Conservation (phyloP, 2,888 invertebrate genomes). For the Polyommatus iphigenia region DNA sequence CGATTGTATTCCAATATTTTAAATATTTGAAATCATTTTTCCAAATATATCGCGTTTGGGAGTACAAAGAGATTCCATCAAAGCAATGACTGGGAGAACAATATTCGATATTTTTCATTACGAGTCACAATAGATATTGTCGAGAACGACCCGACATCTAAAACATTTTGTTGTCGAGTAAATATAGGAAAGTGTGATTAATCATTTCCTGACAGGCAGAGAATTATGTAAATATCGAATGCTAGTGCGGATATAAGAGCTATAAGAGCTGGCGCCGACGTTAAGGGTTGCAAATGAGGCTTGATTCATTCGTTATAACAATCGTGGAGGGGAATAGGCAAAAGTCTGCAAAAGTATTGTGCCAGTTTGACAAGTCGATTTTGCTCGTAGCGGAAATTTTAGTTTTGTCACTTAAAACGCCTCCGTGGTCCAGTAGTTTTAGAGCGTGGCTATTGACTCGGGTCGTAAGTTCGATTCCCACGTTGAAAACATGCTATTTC, state of each 20-base stretch:
- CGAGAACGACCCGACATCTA: conserved; percentile 14
- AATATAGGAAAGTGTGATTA: conserved; percentile 40
- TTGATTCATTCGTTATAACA: conserved; percentile 28
- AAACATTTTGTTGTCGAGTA: conserved; percentile 27
- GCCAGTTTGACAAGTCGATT: no score
- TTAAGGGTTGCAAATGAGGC: conserved; percentile 33
- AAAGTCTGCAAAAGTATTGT: no score
- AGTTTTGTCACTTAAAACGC: no score
- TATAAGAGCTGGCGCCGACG: conserved; percentile 32
- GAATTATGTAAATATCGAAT: conserved; percentile 45
- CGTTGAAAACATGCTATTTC: no score
- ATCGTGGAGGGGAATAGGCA: neutral
- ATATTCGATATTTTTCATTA: conserved; percentile 21
- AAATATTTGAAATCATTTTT: neutral
- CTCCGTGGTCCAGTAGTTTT: no score
- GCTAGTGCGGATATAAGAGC: conserved; percentile 31
- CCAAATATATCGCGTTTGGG: neutral
- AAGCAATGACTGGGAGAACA: neutral
- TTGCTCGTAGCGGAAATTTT: no score
- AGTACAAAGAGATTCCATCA: conserved; percentile 1
- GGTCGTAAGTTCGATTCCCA: no score
- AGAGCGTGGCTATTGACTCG: no score
- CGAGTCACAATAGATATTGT: conserved; percentile 20
- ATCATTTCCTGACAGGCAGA: conserved; percentile 43
- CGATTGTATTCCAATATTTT: neutral